Base-by-base conservation (phyloP, 2,113 vertebrate species). In the Scalopus aquaticus region DNA sequence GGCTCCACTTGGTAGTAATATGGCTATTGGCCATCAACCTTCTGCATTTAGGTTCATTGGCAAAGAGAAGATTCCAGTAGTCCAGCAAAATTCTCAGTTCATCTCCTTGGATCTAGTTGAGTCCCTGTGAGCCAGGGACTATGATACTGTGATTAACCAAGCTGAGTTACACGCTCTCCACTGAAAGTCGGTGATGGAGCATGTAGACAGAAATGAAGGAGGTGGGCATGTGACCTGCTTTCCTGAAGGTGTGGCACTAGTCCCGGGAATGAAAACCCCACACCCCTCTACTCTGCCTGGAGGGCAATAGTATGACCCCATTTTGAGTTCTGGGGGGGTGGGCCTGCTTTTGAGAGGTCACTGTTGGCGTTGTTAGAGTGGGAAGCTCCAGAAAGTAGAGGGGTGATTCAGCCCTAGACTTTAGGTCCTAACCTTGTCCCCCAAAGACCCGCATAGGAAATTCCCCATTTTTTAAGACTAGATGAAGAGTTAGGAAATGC, bases 381-480 rank as follows among this genome's bases (percentile, higher is more conserved):
- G 56, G 54, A 39, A 13, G 49, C 30, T 28, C 65, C 46, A 10
- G 30, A 64, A 30, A 51, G 37, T 22, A 35, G 20, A 80, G 56
- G 54, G 32, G 35, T 64, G 20, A 49, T 32, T 87, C 15, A 44
- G 78, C 19, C 17, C 60, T 49, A 39, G 72, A 90, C 32, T 79
- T 56, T 37, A 56, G 9, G 54, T 78, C 62, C 65, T 73, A 65
- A 67, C 46, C 32, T 20, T 86, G 49, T 65, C 93, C 81, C 88
- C 88, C 60, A 92, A 74, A 95, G 90, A 76, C 17, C 46, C 73
- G 9, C 26, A 28, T n/a, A 93, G 79, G 80, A 95, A 95, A 95
- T 65, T 51, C 83, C 77, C 44, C 51, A 32, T 0, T 65, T 39
- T 72, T 83, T 20, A 86, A 83, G 58, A 10, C 87, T 90, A n/a